These are phyloP conservation scores for Geotrupes spiniger DNA, from an alignment of 2,888 invertebrate genomes.

Conservation along the genomic window DNA sequence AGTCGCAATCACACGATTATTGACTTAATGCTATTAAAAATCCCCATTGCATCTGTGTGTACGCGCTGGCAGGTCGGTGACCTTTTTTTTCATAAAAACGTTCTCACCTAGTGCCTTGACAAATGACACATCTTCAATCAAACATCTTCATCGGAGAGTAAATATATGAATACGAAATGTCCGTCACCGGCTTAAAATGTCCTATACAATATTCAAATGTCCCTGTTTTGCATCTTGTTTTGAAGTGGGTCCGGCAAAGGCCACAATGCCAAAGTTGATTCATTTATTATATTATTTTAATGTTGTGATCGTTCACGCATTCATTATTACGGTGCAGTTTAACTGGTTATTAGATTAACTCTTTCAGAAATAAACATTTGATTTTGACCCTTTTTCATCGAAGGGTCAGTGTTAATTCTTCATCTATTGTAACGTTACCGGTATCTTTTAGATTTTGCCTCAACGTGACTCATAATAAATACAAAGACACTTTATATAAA, in stretches of 20 bases:
- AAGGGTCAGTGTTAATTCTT: constrained; percentile 45
- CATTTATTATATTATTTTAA: constrained; percentile 45
- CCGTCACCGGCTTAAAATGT: constrained; percentile 34
- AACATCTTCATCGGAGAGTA: constrained; percentile 38
- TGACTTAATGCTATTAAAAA: constrained; percentile 20
- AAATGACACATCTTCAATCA: constrained; percentile 41
- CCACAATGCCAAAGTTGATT: constrained; percentile 30
- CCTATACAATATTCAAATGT: constrained; percentile 35
- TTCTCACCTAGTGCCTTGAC: constrained; percentile 41
- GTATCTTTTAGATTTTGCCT: constrained; percentile 34
- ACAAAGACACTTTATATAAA: constrained; percentile 39
- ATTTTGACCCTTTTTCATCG: constrained; percentile 40
- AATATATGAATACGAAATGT: constrained; percentile 37
- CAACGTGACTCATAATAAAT: constrained; percentile 33
- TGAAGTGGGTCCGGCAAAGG: constrained; percentile 16
- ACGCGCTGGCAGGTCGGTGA: constrained; percentile 22
- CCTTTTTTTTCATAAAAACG: constrained; percentile 19
- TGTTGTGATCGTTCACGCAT: constrained; percentile 38
- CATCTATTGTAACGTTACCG: constrained; percentile 42
- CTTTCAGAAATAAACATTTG: constrained; percentile 38
- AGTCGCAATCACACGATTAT: constrained; percentile 16
- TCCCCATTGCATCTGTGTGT: constrained; percentile 9
- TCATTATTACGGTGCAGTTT: constrained; percentile 37
- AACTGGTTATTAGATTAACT: constrained; percentile 45
- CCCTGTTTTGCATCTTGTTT: constrained; percentile 23